A percentile compares a stretch with the other conserved stretches of the same genome.
Conservation (phyloP, 2,888 invertebrate genomes). For the Entomobrya multifasciata region DNA sequence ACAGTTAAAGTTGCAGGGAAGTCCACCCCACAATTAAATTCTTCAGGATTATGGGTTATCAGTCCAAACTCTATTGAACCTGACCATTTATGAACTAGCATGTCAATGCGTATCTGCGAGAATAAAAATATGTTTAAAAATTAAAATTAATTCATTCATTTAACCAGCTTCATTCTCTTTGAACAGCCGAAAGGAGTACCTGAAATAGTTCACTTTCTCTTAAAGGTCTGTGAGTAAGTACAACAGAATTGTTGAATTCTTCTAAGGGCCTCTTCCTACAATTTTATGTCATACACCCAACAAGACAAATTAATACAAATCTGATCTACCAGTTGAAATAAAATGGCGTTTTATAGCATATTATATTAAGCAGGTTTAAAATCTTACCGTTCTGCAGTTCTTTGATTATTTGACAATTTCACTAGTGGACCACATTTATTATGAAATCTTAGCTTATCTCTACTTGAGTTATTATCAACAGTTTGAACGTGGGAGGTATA, state of each 20-base stretch:
- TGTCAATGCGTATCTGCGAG: conserved; percentile 93
- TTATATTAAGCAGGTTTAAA: background rate
- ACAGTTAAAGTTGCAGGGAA: conserved; percentile 99
- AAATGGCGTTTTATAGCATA: background rate
- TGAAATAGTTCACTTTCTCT: conserved; percentile 95
- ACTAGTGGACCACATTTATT: conserved; percentile 93
- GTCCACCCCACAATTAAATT: conserved; percentile 84
- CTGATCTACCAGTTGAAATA: background rate
- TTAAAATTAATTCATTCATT: too few species aligned
- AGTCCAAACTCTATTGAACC: conserved; percentile 84
- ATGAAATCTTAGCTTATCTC: conserved; percentile 91
- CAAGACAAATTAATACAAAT: background rate
- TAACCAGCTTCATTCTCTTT: too few species aligned
- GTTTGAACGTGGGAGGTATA: conserved; percentile 41
- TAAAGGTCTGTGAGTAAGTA: conserved; percentile 95
- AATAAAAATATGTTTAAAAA: too few species aligned
- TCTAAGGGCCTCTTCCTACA: conserved; percentile 87
- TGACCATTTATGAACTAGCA: conserved; percentile 97
- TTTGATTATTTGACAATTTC: conserved; percentile 89
- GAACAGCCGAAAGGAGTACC: too few species aligned
- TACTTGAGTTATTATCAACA: conserved; percentile 80
- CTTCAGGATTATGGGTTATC: conserved; percentile 94
- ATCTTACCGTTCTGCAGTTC: conserved; percentile 88
- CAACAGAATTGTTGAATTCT: conserved; percentile 97
- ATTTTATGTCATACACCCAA: background rate